Conservation (phyloP, 2,888 invertebrate species). For the Polydesmus complanatus region DNA sequence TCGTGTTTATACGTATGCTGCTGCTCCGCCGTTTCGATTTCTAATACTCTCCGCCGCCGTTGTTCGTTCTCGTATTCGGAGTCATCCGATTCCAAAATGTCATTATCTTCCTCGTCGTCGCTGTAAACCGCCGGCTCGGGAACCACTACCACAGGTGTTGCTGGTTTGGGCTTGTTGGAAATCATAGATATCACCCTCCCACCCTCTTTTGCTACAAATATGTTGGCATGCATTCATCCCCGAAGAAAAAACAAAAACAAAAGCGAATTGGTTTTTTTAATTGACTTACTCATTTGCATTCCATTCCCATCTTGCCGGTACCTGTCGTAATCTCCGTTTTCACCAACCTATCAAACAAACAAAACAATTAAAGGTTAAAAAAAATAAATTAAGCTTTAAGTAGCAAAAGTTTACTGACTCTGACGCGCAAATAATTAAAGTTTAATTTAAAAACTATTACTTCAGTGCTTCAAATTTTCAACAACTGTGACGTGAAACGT, state of each 20-base stretch:
- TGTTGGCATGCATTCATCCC: neutral
- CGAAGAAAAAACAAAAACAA: too few species aligned
- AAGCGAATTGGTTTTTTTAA: too few species aligned
- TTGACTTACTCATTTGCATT: neutral
- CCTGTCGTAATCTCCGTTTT: neutral
- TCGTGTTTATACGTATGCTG: neutral
- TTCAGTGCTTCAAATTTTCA: too few species aligned
- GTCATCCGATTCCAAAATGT: neutral
- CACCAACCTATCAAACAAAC: too few species aligned
- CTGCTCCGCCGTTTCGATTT: neutral
- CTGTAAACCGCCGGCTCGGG: neutral
- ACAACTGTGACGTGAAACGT: too few species aligned
- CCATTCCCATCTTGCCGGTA: neutral
- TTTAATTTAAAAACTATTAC: too few species aligned
- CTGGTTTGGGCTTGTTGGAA: neutral
- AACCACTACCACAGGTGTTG: neutral
- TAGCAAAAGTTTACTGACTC: too few species aligned
- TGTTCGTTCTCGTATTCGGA: conserved; percentile 2
- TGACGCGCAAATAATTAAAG: too few species aligned
- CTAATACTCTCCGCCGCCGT: neutral
- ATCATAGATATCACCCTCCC: too few species aligned
- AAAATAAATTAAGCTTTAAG: too few species aligned
- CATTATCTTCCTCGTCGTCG: neutral
- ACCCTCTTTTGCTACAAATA: neutral
- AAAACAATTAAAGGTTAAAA: too few species aligned